Evolutionary conservation across 2,888 invertebrate genomes (phyloP), one percentile per base, ranked within the genome.

Genomic region (Cerastoderma edule): DNA sequence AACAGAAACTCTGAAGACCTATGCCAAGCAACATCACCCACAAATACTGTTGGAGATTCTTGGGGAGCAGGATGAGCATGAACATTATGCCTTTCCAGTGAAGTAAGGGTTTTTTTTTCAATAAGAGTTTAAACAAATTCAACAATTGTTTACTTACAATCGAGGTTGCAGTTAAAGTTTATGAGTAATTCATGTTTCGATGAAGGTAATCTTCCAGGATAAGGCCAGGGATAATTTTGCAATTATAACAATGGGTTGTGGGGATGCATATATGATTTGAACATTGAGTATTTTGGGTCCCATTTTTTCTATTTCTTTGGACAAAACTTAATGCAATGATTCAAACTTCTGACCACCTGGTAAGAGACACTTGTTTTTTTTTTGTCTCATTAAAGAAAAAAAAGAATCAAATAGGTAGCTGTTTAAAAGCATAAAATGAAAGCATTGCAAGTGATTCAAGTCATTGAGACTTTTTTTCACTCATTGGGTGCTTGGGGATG

Each of bases 11-110:
- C 70, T 91, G 32, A 75, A 83, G 63, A 73, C 50, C 19, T 91
- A 89, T 78, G 83, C 85, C 0, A 44, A 89, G 30, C 86, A 94
- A 75, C 94, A 95, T 87, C 96, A 96, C 90, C 89, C 93, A 78
- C 91, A 94, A 70, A 95, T 96, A 75, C 92, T 96, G 72, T 83
- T 94, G 8, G 91, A 94, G 78, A 95, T 96, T 85, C 91, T 97
- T 84, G 93, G 94, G 76, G 93, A 94, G 83, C 91, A 90, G 5
- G 95, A 96, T 90, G 93, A 93, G 67, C 93, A 94, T 56, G 94
- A 95, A 68, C 95, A 95, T 90, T 96, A 94, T 79, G 84, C 95
- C 48, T 93, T 96, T 64, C 94, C 94, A 89, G 94, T 96, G 65
- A 95, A 96, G 96, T 96, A 94, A 94, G 94, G 4, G 2, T 53